Conservation (phyloP, 1,140 invertebrate genomes). For the Drosophila pruinosa region DNA sequence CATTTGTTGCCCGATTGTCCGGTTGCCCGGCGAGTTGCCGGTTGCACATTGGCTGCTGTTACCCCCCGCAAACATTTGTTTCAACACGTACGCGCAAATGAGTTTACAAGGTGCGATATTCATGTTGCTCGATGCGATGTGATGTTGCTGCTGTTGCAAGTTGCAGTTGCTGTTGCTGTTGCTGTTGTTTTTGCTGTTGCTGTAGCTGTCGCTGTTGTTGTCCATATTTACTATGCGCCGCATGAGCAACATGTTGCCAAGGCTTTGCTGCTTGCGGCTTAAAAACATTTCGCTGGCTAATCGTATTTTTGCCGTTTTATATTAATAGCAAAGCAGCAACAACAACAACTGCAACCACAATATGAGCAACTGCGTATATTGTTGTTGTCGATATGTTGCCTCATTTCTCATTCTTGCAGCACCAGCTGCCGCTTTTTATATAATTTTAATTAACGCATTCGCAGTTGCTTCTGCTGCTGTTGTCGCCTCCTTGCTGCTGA, state of each 20-base stretch:
- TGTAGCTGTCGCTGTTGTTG: conserved; percentile 36
- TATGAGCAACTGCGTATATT: conserved; percentile 37
- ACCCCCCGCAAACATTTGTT: conserved; percentile 82
- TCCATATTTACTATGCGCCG: conserved; percentile 76
- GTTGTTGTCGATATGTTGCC: conserved; percentile 46
- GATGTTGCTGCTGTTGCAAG: conserved; percentile 48
- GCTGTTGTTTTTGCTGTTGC: conserved; percentile 43
- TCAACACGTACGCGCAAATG: conserved; percentile 83
- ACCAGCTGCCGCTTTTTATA: conserved; percentile 46
- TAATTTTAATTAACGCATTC: conserved; percentile 65
- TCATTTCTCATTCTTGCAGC: conserved; percentile 57
- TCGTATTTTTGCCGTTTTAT: conserved; percentile 74
- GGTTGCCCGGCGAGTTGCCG: conserved; percentile 22
- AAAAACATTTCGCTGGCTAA: conserved; percentile 60
- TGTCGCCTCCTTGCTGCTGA: conserved; percentile 45
- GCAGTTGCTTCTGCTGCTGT: conserved; percentile 44
- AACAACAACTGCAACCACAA: conserved; percentile 20
- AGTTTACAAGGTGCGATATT: conserved; percentile 82
- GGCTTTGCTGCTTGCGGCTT: conserved; percentile 14
- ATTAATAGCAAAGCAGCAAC: conserved; percentile 60
- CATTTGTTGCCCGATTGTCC: conserved; percentile 68
- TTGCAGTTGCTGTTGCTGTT: conserved; percentile 55
- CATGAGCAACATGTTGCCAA: conserved; percentile 73
- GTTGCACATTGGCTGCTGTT: conserved; percentile 19
- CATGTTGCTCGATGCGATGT: conserved; percentile 63